Evolutionary conservation across 2,797 vertebrate species (phyloP).

Genomic region (Brotogeris chrysoptera): DNA sequence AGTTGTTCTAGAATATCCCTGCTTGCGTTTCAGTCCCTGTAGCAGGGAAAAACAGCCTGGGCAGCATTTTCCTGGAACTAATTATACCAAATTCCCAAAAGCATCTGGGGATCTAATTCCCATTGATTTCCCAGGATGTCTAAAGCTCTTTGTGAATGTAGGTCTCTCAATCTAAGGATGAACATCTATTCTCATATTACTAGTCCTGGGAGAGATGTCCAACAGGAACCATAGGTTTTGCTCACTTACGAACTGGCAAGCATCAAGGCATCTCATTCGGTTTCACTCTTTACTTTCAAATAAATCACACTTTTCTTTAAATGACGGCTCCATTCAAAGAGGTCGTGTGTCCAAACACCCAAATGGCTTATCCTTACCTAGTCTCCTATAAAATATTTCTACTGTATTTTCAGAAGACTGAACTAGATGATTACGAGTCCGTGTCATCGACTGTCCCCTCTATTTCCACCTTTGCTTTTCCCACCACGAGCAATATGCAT

Average conservation of each 20-base stretch:
- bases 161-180: neutral
- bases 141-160: neutral
- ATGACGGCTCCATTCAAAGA: neutral
- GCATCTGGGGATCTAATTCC: constrained; percentile 48
- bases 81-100: constrained; percentile 47
- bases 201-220: neutral
- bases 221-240: neutral
- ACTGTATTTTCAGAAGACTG: neutral
- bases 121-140: constrained; percentile 19
- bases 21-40: neutral
- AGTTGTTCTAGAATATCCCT: neutral
- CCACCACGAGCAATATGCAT: neutral
- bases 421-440: neutral
- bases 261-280: neutral
- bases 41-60: neutral
- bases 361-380: neutral
- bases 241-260: neutral
- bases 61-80: constrained; percentile 45
- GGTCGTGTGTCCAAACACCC: neutral
- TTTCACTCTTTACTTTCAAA: neutral
- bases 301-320: neutral
- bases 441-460: neutral
- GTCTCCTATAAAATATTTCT: neutral
- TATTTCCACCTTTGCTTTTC: neutral
- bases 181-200: neutral